A percentile compares a stretch with the other conserved stretches of the same genome.
Evolutionary conservation across 2,113 vertebrate species (phyloP).

Genomic region (Apteryx owenii): DNA sequence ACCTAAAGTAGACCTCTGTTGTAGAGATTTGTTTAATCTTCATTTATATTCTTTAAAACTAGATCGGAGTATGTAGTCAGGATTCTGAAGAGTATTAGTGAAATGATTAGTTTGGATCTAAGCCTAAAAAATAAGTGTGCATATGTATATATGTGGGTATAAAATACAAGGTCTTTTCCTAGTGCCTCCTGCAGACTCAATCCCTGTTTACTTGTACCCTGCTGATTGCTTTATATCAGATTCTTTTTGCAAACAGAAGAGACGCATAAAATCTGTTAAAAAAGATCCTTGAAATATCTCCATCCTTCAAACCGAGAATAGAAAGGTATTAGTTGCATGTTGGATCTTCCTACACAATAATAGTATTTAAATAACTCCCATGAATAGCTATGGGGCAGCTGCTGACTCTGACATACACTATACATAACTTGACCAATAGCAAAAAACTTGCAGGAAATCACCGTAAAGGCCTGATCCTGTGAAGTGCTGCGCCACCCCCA

Average conservation of each 20-base stretch:
- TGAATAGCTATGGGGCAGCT: not conserved
- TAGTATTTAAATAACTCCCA: not conserved
- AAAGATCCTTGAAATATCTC: not conserved
- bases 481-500: not conserved
- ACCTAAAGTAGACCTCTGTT: not conserved
- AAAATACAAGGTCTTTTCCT: not conserved
- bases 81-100: not conserved
- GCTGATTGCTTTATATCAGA: not conserved
- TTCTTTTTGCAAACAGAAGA: not conserved
- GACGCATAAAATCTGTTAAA: not conserved
- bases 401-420: not conserved
- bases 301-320: not conserved
- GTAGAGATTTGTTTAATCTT: not conserved
- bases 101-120: not conserved
- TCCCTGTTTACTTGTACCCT: not conserved
- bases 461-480: not conserved
- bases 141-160: not conserved
- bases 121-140: not conserved
- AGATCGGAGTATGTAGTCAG: not conserved
- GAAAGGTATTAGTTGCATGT: not conserved
- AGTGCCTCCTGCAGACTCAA: not conserved
- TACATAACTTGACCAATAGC: not conserved
- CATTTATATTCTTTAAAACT: not conserved
- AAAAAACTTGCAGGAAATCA: not conserved
- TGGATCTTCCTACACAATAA: not conserved